Evolutionary conservation across 2,797 vertebrate species (phyloP), one percentile per base, ranked within the genome.

Genomic region (Sebastes matsubarae): DNA sequence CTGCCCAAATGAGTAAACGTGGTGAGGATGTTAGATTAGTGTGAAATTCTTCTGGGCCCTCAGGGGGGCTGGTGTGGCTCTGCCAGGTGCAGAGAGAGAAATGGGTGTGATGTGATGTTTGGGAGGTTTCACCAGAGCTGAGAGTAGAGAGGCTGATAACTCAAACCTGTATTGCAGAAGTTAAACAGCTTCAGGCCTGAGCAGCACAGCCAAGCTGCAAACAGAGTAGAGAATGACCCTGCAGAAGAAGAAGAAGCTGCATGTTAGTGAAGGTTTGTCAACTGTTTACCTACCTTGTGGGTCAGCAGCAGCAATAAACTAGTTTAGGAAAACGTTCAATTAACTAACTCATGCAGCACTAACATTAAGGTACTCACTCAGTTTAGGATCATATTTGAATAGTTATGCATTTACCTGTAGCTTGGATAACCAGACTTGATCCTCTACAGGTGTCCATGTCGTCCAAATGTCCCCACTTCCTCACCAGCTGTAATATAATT

Each of bases 1-100:
- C 30, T 30, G 52, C 29, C 58, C 50, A 57, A 58, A 68, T 69
- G 70, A 84, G 42, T 22, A 9, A 9, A 38, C n/a, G 72, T 36
- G 71, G 22, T 6, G 38, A 83, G 72, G 71, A 82, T 80, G 68
- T 83, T 63, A 82, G 76, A 90, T 86, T 16, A 65, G 87, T 88
- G 92, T 84, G 73, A 92, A 77, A 81, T 82, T 79, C 85, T 76
- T 83, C 30, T 38, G 4, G 2, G 80, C 64, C 32, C 72, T 84
- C 32, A 2, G 11, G 24, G 34, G 76, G 18, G 64, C 50, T 18
- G 59, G 30, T 54, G 75, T 10, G 70, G 38, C 65, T 81, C 67
- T 63, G 65, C 66, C 71, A 86, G 87, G 72, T 79, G 83, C 18
- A 25, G 46, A 75, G 2, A 73, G 42, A 76, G 5, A 79, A 72